These are phyloP conservation scores for Oenanthe melanoleuca DNA, from an alignment of 2,113 vertebrate genomes.

Conservation along the genomic window DNA sequence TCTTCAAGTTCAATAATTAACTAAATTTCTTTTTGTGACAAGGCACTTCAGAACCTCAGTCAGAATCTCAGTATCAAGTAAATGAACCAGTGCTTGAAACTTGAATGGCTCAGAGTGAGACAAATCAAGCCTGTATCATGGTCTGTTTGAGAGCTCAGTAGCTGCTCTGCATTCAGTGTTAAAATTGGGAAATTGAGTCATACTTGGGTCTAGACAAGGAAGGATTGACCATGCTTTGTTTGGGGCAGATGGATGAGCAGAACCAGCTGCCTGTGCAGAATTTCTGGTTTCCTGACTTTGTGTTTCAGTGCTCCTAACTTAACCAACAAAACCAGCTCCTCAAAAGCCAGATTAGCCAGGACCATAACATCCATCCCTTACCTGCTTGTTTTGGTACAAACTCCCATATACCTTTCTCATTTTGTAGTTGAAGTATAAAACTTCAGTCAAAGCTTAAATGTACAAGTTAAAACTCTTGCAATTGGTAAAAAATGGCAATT, in stretches of 20 bases:
- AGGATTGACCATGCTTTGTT: neutral
- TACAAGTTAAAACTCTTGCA: neutral
- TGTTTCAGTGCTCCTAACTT: accelerated
- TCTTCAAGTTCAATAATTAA: neutral
- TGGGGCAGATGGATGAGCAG: neutral
- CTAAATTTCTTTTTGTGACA: neutral
- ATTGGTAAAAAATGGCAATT: neutral
- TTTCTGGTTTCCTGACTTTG: neutral
- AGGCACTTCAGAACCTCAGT: neutral
- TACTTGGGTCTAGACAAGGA: neutral
- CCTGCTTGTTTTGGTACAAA: neutral
- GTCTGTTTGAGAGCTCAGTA: neutral
- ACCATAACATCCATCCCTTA: neutral
- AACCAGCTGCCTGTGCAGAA: neutral
- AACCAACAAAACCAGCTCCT: neutral
- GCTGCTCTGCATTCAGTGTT: neutral
- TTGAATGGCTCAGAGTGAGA: neutral
- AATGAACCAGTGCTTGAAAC: neutral
- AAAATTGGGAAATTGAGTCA: neutral
- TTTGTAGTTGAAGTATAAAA: neutral
- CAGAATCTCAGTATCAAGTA: neutral
- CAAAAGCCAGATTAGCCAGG: neutral
- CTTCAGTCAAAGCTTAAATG: neutral
- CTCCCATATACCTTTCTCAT: accelerated
- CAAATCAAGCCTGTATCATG: neutral